Evolutionary conservation across 2,888 invertebrate species (phyloP).

Genomic region (Drosophila heteroneura): DNA sequence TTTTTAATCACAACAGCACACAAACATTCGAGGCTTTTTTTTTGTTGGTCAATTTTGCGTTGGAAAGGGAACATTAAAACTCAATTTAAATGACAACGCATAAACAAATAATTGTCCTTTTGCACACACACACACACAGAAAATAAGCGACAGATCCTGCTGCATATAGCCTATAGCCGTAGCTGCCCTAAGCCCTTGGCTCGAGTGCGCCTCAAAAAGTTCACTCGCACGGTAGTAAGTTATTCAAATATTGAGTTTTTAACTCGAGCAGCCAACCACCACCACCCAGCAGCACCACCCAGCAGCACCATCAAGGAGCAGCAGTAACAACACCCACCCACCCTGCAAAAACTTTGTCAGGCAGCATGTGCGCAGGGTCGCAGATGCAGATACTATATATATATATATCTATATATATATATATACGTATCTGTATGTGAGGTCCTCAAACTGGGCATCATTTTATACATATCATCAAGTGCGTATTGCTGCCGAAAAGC

Average conservation of each 20-base stretch:
- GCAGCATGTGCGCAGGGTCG: constrained; percentile 67
- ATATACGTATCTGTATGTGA: not conserved
- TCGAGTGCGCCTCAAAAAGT: constrained; percentile 67
- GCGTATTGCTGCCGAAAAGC: constrained; percentile 55
- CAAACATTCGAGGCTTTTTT: constrained; percentile 35
- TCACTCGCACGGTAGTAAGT: constrained; percentile 81
- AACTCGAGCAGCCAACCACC: constrained; percentile 58
- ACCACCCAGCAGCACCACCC: constrained; percentile 24
- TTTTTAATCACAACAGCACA: constrained; percentile 66
- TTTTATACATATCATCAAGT: constrained; percentile 31
- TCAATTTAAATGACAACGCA: constrained; percentile 85
- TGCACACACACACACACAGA: constrained; percentile 38
- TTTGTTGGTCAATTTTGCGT: constrained; percentile 52
- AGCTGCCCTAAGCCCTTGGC: constrained; percentile 33
- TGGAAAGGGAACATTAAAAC: constrained; percentile 79
- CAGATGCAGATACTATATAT: constrained; percentile 42
- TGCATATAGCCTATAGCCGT: not conserved
- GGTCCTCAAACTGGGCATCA: constrained; percentile 24
- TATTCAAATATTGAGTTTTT: constrained; percentile 81
- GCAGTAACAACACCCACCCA: constrained; percentile 20
- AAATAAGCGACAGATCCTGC: constrained; percentile 1
- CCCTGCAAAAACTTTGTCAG: not conserved
- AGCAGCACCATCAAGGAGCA: constrained; percentile 11
- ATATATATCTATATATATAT: not conserved
- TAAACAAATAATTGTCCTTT: constrained; percentile 85